A percentile compares a stretch with the other conserved stretches of the same genome.
Conservation (phyloP, 1,140 invertebrate species). For the Harpegnathos saltator region DNA sequence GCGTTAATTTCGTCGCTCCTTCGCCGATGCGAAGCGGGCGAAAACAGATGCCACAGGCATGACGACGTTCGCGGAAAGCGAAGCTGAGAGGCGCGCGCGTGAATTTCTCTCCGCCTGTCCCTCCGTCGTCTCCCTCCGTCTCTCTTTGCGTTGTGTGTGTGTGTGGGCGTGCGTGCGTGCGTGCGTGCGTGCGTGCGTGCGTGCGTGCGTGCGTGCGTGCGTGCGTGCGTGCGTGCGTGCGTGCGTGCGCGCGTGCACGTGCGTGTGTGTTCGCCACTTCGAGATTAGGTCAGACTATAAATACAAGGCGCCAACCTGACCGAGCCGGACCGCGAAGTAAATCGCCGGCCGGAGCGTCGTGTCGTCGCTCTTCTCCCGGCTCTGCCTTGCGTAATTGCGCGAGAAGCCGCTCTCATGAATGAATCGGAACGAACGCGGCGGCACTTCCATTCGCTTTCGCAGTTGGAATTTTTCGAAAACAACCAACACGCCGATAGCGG, state of each 20-base stretch:
- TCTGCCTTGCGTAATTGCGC: constrained; percentile 58
- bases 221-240: no score
- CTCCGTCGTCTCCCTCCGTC: constrained; percentile 10
- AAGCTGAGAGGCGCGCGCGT: constrained; percentile 43
- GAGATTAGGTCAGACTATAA: constrained; percentile 82
- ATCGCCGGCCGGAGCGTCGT: constrained; percentile 17
- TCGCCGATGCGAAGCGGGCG: constrained; percentile 31
- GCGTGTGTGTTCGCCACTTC: constrained; percentile 16
- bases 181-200: no score
- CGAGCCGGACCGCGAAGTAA: constrained; percentile 47
- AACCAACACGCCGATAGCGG: neutral
- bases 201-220: no score
- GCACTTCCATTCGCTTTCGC: neutral
- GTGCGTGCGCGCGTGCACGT: no score
- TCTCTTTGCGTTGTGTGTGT: no score
- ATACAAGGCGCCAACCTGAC: constrained; percentile 79
- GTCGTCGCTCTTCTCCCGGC: neutral
- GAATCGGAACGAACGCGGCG: neutral
- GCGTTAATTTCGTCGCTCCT: constrained; percentile 76
- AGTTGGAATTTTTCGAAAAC: constrained; percentile 7
- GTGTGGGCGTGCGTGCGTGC: no score
- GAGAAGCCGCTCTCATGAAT: constrained; percentile 4
- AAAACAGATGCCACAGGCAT: constrained; percentile 73
- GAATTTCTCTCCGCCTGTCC: constrained; percentile 31
- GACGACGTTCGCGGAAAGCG: constrained; percentile 73